phyloP scores from a whole-genome alignment of 2,113 vertebrate species.

The Pangasianodon hypophthalmus region DNA sequence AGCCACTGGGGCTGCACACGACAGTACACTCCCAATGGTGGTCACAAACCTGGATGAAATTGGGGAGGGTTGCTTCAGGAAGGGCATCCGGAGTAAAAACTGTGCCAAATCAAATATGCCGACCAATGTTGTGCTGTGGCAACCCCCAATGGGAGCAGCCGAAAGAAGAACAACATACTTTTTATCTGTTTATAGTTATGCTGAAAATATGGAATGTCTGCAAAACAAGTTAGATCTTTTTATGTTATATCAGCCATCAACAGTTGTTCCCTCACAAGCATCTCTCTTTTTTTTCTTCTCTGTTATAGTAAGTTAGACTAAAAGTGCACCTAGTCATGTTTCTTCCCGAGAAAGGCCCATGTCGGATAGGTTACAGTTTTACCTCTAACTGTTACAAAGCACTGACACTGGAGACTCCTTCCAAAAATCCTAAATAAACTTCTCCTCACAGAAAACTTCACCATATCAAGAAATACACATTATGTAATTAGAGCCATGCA shows the following conservation, averaged over 20 bases:
- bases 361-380: neutral
- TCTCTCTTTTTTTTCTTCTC: neutral
- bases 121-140: too few species aligned
- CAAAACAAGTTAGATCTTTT: neutral
- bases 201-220: neutral
- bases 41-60: too few species aligned
- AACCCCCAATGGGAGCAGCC: too few species aligned
- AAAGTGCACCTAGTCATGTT: neutral
- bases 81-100: too few species aligned
- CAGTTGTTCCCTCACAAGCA: neutral
- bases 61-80: too few species aligned
- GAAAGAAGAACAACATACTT: too few species aligned
- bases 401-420: neutral
- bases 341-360: neutral
- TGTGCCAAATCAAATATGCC: too few species aligned
- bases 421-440: neutral
- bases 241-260: neutral
- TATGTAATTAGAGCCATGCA: neutral
- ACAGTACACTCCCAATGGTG: too few species aligned
- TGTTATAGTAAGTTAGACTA: neutral
- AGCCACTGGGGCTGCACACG: too few species aligned
- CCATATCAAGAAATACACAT: neutral
- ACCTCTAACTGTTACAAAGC: neutral
- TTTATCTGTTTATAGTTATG: neutral
- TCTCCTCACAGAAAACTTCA: neutral